Evolutionary conservation across 2,113 vertebrate species (phyloP), one percentile per base, ranked within the genome.

Genomic region (Gila orcuttii): DNA sequence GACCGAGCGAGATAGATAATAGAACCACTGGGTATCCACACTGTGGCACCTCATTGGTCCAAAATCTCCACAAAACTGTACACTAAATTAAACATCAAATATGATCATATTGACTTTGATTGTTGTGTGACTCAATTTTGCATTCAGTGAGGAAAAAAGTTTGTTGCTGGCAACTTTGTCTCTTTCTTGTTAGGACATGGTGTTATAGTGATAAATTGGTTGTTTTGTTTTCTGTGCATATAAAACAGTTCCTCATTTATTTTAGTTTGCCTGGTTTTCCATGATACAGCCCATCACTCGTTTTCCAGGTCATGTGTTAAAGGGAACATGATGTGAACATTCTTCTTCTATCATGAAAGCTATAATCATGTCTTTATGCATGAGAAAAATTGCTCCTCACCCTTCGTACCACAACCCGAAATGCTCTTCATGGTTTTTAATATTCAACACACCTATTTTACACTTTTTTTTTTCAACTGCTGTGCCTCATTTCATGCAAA

Each of bases 401-500:
- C 73, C 74, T 71, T 66, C 25, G 12, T 7, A 7, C 47, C 21
- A 10, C 84, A 42, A 50, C 42, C 64, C 55, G 39, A 85, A 85
- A 86, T 76, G 45, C 80, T 23, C 85, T 57, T 84, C 31, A 59
- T 47, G 62, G 28, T 71, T 42, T 79, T 88, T 74, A 71, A 77
- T 74, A 86, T 80, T 28, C 84, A 59, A 23, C 68, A 36, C 77
- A 84, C 76, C 79, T 28, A 47, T 88, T 85, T 85, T 42, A 42
- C 28, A 15, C 39, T 25, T n/a, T 55, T 85, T 68, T 4, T 42
- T 42, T 52, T 33, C 36, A 66, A 5, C 31, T 11, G 19, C 42
- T 25, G 21, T 17, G 15, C n/a, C 52, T 55, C 68, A 25, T 78
- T 84, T 52, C 39, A 39, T 42, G 62, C 31, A 36, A 66, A 39